Evolutionary conservation across 2,113 vertebrate genomes (phyloP).

Genomic region (human (Homo sapiens)): DNA sequence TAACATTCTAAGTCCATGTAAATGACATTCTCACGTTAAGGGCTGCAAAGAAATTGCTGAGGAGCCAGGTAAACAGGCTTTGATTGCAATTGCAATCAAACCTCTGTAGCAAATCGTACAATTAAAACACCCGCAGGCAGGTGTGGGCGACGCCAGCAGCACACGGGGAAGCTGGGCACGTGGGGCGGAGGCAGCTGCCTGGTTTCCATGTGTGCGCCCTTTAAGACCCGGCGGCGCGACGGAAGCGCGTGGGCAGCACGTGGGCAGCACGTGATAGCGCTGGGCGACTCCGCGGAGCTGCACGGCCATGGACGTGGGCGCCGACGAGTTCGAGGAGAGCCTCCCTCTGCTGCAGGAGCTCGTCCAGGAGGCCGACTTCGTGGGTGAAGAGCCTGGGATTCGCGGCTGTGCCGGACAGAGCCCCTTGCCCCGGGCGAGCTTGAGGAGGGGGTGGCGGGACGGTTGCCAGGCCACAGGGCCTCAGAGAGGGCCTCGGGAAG

Average conservation of each 20-base stretch:
- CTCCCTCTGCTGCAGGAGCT: conserved; percentile 70
- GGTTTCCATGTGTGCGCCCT: neutral
- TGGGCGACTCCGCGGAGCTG: neutral
- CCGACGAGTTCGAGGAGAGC: conserved; percentile 49
- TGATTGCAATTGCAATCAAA: too few relatives aligned
- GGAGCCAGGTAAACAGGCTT: neutral
- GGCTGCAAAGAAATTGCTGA: neutral
- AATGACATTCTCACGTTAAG: neutral
- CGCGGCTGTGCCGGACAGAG: accelerated
- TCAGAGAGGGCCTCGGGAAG: neutral
- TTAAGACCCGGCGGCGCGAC: neutral
- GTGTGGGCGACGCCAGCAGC: neutral
- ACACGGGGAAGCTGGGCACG: accelerated
- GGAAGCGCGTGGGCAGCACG: neutral
- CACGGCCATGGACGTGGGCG: conserved; percentile 78
- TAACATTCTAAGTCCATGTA: too few relatives aligned
- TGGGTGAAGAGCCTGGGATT: conserved; percentile 73
- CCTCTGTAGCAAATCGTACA: too few relatives aligned
- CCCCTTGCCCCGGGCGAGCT: accelerated
- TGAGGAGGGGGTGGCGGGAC: accelerated
- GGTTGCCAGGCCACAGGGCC: neutral
- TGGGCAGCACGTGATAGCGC: neutral
- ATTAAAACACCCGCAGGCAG: neutral
- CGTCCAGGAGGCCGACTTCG: conserved; percentile 74
- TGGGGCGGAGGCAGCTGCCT: neutral